These are phyloP conservation scores for Poecilia picta DNA, from an alignment of 2,797 vertebrate genomes.

Conservation along the genomic window DNA sequence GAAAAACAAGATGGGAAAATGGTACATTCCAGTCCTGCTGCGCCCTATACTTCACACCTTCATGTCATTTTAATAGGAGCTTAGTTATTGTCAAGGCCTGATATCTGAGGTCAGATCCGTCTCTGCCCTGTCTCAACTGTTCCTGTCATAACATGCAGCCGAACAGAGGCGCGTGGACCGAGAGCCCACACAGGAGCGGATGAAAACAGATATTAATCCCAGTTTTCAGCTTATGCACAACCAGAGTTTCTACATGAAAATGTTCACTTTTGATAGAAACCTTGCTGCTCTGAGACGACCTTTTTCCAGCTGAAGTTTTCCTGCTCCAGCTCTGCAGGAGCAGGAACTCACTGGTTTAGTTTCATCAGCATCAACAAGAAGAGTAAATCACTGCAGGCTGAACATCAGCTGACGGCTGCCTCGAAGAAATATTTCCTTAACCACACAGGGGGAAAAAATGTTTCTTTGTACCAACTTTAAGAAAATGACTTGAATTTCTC, in stretches of 20 bases:
- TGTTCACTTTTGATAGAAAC: neutral
- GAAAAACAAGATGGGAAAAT: neutral
- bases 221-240: neutral
- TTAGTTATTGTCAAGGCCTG: constrained; percentile 2
- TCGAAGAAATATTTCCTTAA: neutral
- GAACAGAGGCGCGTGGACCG: neutral
- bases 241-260: neutral
- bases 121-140: neutral
- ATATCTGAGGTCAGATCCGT: neutral
- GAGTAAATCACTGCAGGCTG: constrained; percentile 20
- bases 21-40: constrained; percentile 7
- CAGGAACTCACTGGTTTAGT: constrained; percentile 21
- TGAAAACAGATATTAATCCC: neutral
- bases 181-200: neutral
- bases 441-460: too few relatives aligned
- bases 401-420: constrained; percentile 34
- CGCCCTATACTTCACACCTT: constrained; percentile 27
- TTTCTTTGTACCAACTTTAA: too few relatives aligned
- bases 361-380: constrained; percentile 18
- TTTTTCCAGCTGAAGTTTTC: constrained; percentile 8
- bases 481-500: too few relatives aligned
- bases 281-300: neutral
- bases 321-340: neutral
- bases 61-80: neutral
- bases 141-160: neutral